These are phyloP conservation scores for Scaptomyza graminum DNA, from an alignment of 1,140 invertebrate genomes.

Conservation along the genomic window DNA sequence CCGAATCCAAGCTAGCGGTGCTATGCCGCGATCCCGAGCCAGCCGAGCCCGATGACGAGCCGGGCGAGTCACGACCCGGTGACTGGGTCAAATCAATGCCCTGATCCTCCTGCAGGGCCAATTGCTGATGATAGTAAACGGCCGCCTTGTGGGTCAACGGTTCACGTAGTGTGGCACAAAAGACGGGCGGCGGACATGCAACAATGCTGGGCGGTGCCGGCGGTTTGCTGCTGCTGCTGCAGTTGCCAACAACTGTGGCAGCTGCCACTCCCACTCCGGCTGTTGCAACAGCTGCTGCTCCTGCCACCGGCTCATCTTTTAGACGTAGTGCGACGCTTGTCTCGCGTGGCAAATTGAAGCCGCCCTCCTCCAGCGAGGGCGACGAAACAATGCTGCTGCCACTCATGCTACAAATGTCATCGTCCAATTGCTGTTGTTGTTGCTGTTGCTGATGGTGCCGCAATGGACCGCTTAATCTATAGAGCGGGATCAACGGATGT, in stretches of 20 bases:
- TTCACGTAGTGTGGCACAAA: slow-evolving; percentile 81
- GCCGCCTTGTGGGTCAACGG: slow-evolving; percentile 88
- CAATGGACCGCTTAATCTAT: slow-evolving; percentile 67
- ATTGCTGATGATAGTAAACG: slow-evolving; percentile 90
- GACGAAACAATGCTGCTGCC: slow-evolving; percentile 84
- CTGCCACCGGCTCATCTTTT: slow-evolving; percentile 62
- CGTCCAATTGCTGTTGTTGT: slow-evolving; percentile 59
- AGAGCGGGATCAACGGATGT: slow-evolving; percentile 84
- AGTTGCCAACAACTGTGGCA: background rate
- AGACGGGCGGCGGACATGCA: slow-evolving; percentile 73
- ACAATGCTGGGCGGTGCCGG: slow-evolving; percentile 64
- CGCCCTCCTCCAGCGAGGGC: slow-evolving; percentile 82
- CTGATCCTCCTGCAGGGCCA: slow-evolving; percentile 89
- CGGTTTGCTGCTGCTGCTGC: slow-evolving; percentile 43
- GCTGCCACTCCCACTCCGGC: background rate
- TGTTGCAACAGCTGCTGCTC: slow-evolving; percentile 2
- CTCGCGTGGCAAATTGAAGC: slow-evolving; percentile 81
- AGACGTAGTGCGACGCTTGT: slow-evolving; percentile 78
- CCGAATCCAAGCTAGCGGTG: slow-evolving; percentile 96
- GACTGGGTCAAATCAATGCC: slow-evolving; percentile 91
- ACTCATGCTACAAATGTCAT: slow-evolving; percentile 76
- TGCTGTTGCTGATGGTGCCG: slow-evolving; percentile 63
- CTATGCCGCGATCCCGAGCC: slow-evolving; percentile 92
- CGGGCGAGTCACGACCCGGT: slow-evolving; percentile 94
- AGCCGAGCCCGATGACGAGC: slow-evolving; percentile 92